Evolutionary conservation across 1,140 invertebrate species (phyloP).

Genomic region (Megalopta genalis): DNA sequence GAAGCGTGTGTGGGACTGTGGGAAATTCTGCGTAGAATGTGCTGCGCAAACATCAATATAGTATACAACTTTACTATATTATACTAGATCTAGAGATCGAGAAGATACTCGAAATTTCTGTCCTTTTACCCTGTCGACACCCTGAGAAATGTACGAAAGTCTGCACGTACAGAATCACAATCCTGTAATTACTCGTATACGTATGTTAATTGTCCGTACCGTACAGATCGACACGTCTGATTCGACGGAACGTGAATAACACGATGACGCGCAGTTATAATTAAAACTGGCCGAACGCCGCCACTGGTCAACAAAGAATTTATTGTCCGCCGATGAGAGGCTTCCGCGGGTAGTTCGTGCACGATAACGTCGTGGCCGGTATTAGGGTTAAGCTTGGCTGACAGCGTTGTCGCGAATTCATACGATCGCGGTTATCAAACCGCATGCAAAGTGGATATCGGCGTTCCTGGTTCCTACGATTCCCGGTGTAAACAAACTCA

Average conservation of each 20-base stretch:
- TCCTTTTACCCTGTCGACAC: too few species aligned
- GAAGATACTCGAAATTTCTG: too few species aligned
- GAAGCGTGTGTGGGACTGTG: too few species aligned
- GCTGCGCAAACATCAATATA: too few species aligned
- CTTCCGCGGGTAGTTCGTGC: background rate
- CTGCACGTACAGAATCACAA: too few species aligned
- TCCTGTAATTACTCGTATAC: too few species aligned
- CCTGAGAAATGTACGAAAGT: too few species aligned
- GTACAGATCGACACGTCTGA: background rate
- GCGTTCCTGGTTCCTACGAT: background rate
- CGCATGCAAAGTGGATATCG: background rate
- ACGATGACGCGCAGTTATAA: constrained; percentile 7
- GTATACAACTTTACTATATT: too few species aligned
- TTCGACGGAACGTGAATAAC: background rate
- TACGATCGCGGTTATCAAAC: background rate
- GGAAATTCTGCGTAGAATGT: too few species aligned
- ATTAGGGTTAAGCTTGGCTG: constrained; percentile 4
- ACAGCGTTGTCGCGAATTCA: background rate
- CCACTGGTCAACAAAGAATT: background rate
- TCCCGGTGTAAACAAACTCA: background rate
- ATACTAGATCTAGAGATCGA: too few species aligned
- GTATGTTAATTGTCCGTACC: too few species aligned
- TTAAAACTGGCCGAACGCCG: background rate
- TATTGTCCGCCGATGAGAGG: constrained; percentile 5
- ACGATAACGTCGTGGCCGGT: background rate